These are phyloP conservation scores for Malthinus seriepunctatus DNA, from an alignment of 2,888 invertebrate genomes.

Conservation along the genomic window DNA sequence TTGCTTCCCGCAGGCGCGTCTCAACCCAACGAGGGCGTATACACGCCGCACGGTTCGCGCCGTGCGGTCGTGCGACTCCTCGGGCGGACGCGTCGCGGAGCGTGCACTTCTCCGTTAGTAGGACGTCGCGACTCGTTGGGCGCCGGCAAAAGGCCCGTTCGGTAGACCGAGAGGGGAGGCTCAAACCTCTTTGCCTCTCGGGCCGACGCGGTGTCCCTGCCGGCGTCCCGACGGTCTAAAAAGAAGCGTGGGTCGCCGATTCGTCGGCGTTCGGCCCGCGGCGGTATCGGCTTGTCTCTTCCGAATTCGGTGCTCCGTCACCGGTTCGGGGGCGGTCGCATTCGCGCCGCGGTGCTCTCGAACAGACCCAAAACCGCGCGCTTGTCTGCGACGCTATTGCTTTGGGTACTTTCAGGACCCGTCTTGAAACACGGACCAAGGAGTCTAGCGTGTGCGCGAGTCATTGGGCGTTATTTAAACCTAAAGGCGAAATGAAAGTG, in stretches of 20 bases:
- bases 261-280: conserved; percentile 34
- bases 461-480: conserved; percentile 62
- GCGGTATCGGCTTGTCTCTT: conserved; percentile 11
- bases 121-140: conserved; percentile 61
- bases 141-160: conserved; percentile 52
- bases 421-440: conserved; percentile 80
- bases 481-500: conserved; percentile 71
- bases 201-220: conserved; percentile 26
- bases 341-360: conserved; percentile 9
- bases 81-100: conserved; percentile 35
- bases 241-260: conserved; percentile 16
- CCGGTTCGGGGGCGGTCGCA: conserved; percentile 1
- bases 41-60: conserved; percentile 23
- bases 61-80: conserved; percentile 17
- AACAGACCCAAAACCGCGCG: conserved; percentile 16
- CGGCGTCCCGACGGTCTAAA: conserved; percentile 32
- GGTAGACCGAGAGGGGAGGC: conserved; percentile 28
- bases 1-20: conserved; percentile 26
- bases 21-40: conserved; percentile 12
- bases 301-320: not conserved
- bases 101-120: conserved; percentile 57
- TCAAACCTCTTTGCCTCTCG: not conserved
- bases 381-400: conserved; percentile 49
- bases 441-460: conserved; percentile 74
- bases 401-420: conserved; percentile 61